phyloP scores from a whole-genome alignment of 2,113 vertebrate species.

The Cynopterus brachyotis region DNA sequence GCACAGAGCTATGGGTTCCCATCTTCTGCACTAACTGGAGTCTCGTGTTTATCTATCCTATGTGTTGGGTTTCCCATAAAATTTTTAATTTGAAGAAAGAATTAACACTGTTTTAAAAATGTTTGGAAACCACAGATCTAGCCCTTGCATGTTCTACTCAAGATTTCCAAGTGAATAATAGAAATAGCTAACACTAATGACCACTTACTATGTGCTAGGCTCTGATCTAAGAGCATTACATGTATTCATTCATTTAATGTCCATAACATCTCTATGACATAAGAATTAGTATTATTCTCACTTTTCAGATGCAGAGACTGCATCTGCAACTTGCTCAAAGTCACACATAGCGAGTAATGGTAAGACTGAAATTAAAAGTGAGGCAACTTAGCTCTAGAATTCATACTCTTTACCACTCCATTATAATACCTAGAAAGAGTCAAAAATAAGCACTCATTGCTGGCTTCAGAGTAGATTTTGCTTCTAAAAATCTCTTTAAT shows the following conservation, averaged over 20 bases:
- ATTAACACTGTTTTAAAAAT: neutral
- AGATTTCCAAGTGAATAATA: neutral
- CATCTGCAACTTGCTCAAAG: neutral
- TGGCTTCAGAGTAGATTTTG: neutral
- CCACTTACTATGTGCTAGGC: neutral
- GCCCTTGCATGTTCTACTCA: neutral
- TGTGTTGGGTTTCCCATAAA: neutral
- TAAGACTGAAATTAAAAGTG: neutral
- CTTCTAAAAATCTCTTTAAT: slow-evolving; percentile 3
- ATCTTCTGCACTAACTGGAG: neutral
- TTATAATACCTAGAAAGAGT: neutral
- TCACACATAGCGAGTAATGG: neutral
- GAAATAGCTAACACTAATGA: neutral
- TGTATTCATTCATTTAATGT: neutral
- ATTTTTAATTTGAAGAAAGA: neutral
- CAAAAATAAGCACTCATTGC: neutral
- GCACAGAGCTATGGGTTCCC: neutral
- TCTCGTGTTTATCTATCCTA: neutral
- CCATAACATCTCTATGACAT: neutral
- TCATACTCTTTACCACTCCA: neutral
- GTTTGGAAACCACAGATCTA: neutral
- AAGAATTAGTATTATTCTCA: slow-evolving; percentile 11
- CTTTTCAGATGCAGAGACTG: neutral
- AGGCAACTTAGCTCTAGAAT: neutral
- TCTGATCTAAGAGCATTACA: neutral